Evolutionary conservation across 2,888 invertebrate genomes (phyloP).

Genomic region (Apodemia mormo): DNA sequence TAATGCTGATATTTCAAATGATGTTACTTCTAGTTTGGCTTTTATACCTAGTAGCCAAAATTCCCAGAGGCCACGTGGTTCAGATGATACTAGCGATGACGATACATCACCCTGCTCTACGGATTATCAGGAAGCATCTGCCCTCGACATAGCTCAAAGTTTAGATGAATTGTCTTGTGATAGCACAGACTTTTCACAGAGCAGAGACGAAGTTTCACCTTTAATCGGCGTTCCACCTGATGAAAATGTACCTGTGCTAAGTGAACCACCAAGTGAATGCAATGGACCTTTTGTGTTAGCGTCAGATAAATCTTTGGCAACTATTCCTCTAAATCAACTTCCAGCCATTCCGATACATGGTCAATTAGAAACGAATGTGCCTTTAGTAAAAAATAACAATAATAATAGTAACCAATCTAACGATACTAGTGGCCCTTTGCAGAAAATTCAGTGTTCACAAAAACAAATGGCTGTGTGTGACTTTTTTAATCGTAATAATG

Average conservation of each 20-base stretch:
- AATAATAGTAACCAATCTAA: background rate
- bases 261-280: conserved; percentile 40
- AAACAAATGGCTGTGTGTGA: conserved; percentile 16
- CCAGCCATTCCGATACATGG: conserved; percentile 65
- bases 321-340: conserved; percentile 59
- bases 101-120: conserved; percentile 75
- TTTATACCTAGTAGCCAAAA: conserved; percentile 74
- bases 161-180: conserved; percentile 70
- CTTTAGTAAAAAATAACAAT: conserved; percentile 31
- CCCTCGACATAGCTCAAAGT: conserved; percentile 67
- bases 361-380: conserved; percentile 47
- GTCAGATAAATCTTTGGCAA: conserved; percentile 44
- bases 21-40: conserved; percentile 74
- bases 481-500: conserved; percentile 11
- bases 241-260: conserved; percentile 41
- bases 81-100: conserved; percentile 65
- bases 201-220: conserved; percentile 67
- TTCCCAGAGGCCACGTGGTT: conserved; percentile 57
- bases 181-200: conserved; percentile 73
- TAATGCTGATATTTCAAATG: conserved; percentile 70
- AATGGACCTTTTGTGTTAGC: conserved; percentile 38
- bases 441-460: conserved; percentile 17
- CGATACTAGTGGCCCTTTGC: background rate
- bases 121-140: conserved; percentile 76
- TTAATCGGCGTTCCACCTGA: conserved; percentile 40